Evolutionary conservation across 2,888 invertebrate genomes (phyloP).

Genomic region (Limenitis camilla): DNA sequence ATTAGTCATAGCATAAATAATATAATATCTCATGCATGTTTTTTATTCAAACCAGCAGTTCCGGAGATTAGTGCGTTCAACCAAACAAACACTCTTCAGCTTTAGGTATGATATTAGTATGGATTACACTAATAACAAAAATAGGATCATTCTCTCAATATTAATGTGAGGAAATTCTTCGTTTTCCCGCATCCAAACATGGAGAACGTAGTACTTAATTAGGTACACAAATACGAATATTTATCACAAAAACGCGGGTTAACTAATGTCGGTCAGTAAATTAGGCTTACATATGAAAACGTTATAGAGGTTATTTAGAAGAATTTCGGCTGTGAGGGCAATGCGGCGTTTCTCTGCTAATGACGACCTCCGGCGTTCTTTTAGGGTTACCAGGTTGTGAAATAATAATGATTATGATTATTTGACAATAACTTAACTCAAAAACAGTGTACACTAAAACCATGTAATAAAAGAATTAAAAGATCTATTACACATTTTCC

Average conservation of each 20-base stretch:
- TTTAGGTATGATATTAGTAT: too few relatives aligned
- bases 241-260: constrained; percentile 11
- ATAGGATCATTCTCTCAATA: too few relatives aligned
- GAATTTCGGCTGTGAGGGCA: constrained; percentile 36
- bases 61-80: too few relatives aligned
- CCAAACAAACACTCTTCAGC: too few relatives aligned
- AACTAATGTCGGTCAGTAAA: constrained; percentile 42
- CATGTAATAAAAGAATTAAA: too few relatives aligned
- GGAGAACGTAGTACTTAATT: not conserved
- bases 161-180: not conserved
- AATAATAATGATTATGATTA: not conserved
- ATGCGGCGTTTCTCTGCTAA: constrained; percentile 55
- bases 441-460: too few relatives aligned
- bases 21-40: too few relatives aligned
- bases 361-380: constrained; percentile 46
- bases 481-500: too few relatives aligned
- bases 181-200: not conserved
- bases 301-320: constrained; percentile 54
- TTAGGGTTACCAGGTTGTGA: constrained; percentile 2
- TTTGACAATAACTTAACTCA: too few relatives aligned
- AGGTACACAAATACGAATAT: constrained; percentile 10
- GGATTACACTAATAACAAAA: too few relatives aligned
- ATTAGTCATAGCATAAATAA: too few relatives aligned
- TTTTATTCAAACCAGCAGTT: too few relatives aligned
- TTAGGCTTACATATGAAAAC: constrained; percentile 54